phyloP scores from a whole-genome alignment of 2,888 invertebrate genomes.

The Drosophila limbata region DNA sequence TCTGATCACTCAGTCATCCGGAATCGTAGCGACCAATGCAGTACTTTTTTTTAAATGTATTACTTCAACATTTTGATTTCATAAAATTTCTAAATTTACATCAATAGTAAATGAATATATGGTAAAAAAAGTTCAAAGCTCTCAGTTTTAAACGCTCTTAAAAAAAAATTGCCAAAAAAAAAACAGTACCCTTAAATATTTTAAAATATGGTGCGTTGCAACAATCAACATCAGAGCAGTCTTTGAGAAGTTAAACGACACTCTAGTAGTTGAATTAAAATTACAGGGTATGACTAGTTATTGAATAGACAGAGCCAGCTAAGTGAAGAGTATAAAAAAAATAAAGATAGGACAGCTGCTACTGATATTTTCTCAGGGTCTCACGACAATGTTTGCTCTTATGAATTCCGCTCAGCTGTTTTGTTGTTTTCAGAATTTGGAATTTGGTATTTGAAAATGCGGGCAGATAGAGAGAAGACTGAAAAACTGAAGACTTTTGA shows the following conservation, averaged over 20 bases:
- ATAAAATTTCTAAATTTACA: no score
- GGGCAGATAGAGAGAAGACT: constrained; percentile 25
- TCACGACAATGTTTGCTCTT: constrained; percentile 48
- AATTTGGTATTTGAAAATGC: constrained; percentile 54
- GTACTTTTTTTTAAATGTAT: no score
- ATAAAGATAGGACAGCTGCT: constrained; percentile 9
- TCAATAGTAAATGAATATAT: no score
- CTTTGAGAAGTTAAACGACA: not conserved
- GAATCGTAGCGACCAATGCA: no score
- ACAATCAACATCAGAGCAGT: no score
- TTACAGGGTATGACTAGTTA: constrained; percentile 33
- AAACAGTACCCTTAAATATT: no score
- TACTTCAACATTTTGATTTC: no score
- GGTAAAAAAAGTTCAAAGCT: no score
- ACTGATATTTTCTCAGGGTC: constrained; percentile 5
- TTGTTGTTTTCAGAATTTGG: constrained; percentile 61
- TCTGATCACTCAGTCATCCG: no score
- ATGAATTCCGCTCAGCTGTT: constrained; percentile 77
- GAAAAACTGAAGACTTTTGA: constrained; percentile 8
- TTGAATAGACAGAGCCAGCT: constrained; percentile 2
- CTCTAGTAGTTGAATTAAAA: not conserved
- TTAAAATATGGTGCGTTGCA: no score
- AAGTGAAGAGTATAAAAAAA: not conserved
- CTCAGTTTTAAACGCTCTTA: no score
- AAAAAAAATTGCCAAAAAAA: no score